Evolutionary conservation across 2,888 invertebrate species (phyloP), one percentile per base, ranked within the genome.

Genomic region (Plagiodera versicolora): DNA sequence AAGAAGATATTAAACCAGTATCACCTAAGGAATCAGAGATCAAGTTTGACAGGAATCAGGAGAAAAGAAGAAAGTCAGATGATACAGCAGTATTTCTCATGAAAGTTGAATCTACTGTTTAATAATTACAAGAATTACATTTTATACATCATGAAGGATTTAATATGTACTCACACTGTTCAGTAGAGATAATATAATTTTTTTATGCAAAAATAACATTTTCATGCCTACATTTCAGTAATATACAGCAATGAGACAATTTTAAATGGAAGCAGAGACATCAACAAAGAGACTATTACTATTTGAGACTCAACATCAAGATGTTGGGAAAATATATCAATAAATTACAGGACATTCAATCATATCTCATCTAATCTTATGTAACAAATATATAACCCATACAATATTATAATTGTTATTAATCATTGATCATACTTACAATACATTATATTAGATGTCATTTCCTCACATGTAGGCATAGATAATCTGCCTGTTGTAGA

Each of bases 21-120:
- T 53, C 53, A 16, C 53, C 53, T 2, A 24, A 14, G 28, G 14
- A 45, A 11, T 53, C 53, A 4, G 16, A n/a, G n/a, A 20, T 51
- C 9, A 9, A 44, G 24, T 24, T 35, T 45, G 16, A 44, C 20
- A 11, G 6, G 10, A 17, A 2, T 6, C 28, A 16, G 6, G 44
- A 44, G 8, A 28, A 53, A 24, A 2, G 11, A 2, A n/a, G 39
- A 28, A 45, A 20, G 8, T 53, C 53, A 5, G 44, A 24, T 19
- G 53, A 53, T 4, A n/a, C 14, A 39, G 11, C 14, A 14, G 2
- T 39, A 2, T 24, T 24, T 5, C 14, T 14, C 39, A 14, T 14
- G 39, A 39, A 39, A 39, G 14, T 14, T 4, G 39, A 6, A 10
- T 9, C 39, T 4, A 39, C 4, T 4, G 4, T 39, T 39, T 39